Conservation (phyloP, 2,888 invertebrate genomes). For the Bombylius discolor region DNA sequence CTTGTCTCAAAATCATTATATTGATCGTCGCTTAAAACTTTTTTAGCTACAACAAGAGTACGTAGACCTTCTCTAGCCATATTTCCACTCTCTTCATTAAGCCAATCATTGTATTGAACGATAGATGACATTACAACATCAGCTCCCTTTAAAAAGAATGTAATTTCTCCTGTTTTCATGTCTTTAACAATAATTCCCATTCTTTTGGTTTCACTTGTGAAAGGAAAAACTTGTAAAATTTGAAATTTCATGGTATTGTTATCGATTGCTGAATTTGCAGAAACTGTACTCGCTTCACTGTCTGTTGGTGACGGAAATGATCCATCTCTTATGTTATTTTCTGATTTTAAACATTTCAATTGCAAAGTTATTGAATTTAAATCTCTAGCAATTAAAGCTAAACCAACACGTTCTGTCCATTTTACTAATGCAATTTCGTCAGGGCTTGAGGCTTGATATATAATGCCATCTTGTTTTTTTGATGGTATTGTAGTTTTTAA, state of each 20-base stretch:
- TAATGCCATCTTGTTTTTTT: constrained; percentile 24
- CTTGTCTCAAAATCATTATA: constrained; percentile 54
- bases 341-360: constrained; percentile 22
- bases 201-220: constrained; percentile 79
- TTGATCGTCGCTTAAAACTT: constrained; percentile 52
- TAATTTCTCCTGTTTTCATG: constrained; percentile 66
- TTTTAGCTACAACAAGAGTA: constrained; percentile 69
- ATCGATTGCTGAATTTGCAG: constrained; percentile 39
- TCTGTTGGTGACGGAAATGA: not conserved
- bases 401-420: constrained; percentile 69
- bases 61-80: constrained; percentile 85
- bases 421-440: constrained; percentile 91
- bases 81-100: constrained; percentile 84
- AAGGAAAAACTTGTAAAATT: constrained; percentile 72
- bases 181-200: constrained; percentile 90
- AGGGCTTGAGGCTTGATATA: constrained; percentile 73
- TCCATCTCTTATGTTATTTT: not conserved
- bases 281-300: constrained; percentile 18
- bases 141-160: constrained; percentile 95
- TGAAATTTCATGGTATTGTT: constrained; percentile 47
- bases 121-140: constrained; percentile 86
- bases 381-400: constrained; percentile 46
- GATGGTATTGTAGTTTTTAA: constrained; percentile 33
- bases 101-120: constrained; percentile 90
- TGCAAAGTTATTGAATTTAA: constrained; percentile 43